A percentile compares a stretch with the other conserved stretches of the same genome.
phyloP scores from a whole-genome alignment of 2,113 vertebrate genomes.

The Boulengeromyrus knoepffleri region DNA sequence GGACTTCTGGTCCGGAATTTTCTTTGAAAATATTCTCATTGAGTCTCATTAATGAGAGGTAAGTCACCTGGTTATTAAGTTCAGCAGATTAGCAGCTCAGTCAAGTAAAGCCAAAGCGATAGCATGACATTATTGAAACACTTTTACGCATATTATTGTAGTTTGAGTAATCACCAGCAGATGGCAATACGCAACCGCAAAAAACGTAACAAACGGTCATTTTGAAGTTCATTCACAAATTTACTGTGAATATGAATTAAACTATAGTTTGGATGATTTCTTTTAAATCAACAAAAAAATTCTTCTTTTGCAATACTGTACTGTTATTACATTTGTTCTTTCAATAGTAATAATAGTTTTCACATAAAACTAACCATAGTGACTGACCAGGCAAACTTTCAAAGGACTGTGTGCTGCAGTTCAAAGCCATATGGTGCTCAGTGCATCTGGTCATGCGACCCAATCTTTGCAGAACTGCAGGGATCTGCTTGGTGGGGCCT shows the following conservation, averaged over 20 bases:
- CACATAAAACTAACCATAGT: background rate
- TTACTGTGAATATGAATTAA: background rate
- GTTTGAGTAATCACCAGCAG: slow-evolving; percentile 36
- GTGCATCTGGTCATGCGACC: background rate
- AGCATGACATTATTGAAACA: background rate
- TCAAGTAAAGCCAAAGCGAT: background rate
- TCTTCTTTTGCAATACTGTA: background rate
- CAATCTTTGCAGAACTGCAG: background rate
- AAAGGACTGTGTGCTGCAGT: background rate
- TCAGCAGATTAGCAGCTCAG: background rate
- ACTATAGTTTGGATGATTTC: background rate
- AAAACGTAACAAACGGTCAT: background rate
- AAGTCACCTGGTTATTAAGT: background rate
- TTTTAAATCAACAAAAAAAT: background rate
- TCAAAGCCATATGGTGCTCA: background rate
- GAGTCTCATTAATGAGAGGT: background rate
- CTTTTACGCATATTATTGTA: background rate
- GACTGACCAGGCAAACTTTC: background rate
- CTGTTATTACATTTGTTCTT: background rate
- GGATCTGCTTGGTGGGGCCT: background rate
- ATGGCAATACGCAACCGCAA: slow-evolving; percentile 37
- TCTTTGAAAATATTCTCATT: background rate
- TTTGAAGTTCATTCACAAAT: background rate
- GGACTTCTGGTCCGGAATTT: background rate
- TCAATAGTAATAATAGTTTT: background rate